Evolutionary conservation across 2,797 vertebrate species (phyloP), one percentile per base, ranked within the genome.

Genomic region (Vultur gryphus): DNA sequence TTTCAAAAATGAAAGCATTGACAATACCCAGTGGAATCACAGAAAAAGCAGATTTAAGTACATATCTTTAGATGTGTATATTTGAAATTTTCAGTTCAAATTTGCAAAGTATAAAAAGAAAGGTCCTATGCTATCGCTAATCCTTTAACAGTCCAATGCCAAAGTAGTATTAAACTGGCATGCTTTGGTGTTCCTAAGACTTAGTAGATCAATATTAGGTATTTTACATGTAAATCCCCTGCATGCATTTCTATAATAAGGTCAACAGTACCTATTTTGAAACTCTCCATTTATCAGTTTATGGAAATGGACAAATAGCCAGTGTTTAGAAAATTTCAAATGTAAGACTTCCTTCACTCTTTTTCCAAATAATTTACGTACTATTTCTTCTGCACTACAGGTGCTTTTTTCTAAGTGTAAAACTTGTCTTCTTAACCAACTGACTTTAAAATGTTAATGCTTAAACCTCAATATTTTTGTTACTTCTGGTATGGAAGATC

Each of bases 51-150:
- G 13, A 62, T 62, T 48, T 54, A 64, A 55, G 6, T 48, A 43
- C 35, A 7, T 69, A 29, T 39, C 21, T 93, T 85, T 65, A 55
- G 14, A 12, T 65, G 48, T 44, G 3, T 46, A 4, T 37, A 14
- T 66, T 69, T 90, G 9, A 66, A 87, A 39, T 33, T 77, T 87
- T 87, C 26, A 13, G 2, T 49, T 25, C 14, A 54, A 61, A 61
- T 54, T 41, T 70, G 3, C 3, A 21, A 69, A 55, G 16, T 18
- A 16, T 48, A 25, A 61, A 84, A 79, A 57, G 28, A 81, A 75
- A 72, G 1, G 13, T 57, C 14, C 8, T 35, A 3, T 37, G 6
- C 2, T 62, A 16, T 23, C 0, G 0, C 14, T 39, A n/a, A 57
- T 17, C 9, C 43, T 66, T 72, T 61, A 86, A 43, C 10, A 61